Percentiles rank a stretch among this genome's conserved stretches.
Conservation (phyloP, 1,140 invertebrate genomes). For the Solenopsis fugax region DNA sequence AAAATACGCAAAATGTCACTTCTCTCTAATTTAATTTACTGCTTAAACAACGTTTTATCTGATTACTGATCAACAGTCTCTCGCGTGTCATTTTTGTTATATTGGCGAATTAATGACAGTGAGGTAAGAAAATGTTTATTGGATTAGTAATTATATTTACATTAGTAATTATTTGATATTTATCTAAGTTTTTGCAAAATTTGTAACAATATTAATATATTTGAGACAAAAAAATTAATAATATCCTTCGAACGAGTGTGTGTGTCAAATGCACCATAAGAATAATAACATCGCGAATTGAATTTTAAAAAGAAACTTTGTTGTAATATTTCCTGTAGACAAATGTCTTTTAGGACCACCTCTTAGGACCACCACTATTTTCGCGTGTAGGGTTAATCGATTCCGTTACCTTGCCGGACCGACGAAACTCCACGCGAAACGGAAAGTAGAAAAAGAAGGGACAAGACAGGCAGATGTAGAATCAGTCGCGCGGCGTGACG, state of each 20-base stretch:
- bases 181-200: neutral
- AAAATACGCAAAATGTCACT: neutral
- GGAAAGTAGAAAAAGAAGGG: neutral
- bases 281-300: neutral
- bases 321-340: neutral
- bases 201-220: neutral
- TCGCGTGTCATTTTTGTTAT: neutral
- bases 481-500: neutral
- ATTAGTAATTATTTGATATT: too few species aligned
- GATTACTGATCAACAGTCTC: neutral
- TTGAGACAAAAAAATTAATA: neutral
- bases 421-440: neutral
- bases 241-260: neutral
- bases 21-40: slow-evolving; percentile 28
- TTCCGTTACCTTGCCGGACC: slow-evolving; percentile 10
- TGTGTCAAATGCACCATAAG: neutral
- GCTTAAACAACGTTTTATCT: neutral
- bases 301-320: neutral
- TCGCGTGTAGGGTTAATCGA: slow-evolving; percentile 16
- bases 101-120: neutral
- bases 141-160: neutral
- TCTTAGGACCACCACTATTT: slow-evolving; percentile 23
- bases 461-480: slow-evolving; percentile 5
- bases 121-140: neutral
- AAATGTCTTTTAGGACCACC: slow-evolving; percentile 2